phyloP scores from a whole-genome alignment of 2,888 invertebrate species.

The Tenthredo scrophulariae region DNA sequence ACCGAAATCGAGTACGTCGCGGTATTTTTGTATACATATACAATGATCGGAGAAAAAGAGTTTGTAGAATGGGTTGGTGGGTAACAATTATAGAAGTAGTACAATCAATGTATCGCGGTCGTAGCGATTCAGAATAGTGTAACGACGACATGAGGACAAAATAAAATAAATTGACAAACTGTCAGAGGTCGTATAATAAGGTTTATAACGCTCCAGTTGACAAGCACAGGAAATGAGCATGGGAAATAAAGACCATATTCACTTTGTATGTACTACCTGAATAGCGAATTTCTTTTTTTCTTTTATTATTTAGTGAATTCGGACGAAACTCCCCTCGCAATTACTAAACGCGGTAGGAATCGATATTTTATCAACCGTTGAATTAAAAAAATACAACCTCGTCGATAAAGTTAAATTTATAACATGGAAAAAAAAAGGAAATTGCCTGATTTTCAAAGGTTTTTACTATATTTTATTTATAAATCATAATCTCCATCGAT shows the following conservation, averaged over 20 bases:
- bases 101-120: constrained; percentile 18
- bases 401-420: not conserved
- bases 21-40: not conserved
- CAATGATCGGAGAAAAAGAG: not conserved
- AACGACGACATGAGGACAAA: not conserved
- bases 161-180: constrained; percentile 36
- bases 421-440: not conserved
- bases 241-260: not conserved
- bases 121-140: not conserved
- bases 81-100: not conserved
- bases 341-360: not conserved
- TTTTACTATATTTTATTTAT: not conserved
- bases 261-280: constrained; percentile 16
- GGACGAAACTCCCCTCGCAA: not conserved
- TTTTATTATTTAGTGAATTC: not conserved
- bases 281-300: not conserved
- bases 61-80: not conserved
- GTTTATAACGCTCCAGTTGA: constrained; percentile 49
- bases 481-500: not conserved
- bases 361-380: not conserved
- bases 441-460: not conserved
- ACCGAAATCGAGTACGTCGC: not conserved
- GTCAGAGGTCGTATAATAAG: constrained; percentile 14
- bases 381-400: not conserved
- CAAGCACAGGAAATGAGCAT: constrained; percentile 31